Evolutionary conservation across 2,888 invertebrate genomes (phyloP).

Genomic region (Mythimna lalbum): DNA sequence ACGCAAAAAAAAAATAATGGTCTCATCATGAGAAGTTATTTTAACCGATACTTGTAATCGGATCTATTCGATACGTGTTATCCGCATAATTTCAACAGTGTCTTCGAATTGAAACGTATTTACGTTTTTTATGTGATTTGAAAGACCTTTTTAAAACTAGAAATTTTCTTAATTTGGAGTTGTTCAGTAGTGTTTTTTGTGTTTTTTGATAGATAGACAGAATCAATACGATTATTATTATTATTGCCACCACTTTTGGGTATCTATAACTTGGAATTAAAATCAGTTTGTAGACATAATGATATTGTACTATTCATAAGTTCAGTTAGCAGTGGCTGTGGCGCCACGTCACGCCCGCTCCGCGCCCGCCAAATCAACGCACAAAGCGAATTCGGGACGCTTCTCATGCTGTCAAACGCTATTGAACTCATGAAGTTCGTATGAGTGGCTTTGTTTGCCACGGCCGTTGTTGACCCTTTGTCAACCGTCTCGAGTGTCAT

Average conservation of each 20-base stretch:
- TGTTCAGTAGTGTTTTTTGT: background rate
- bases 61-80: conserved; percentile 4
- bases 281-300: background rate
- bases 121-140: background rate
- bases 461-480: conserved; percentile 69
- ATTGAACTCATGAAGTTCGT: conserved; percentile 65
- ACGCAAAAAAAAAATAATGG: conserved; percentile 25
- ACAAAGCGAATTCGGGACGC: conserved; percentile 71
- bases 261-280: background rate
- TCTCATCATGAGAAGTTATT: conserved; percentile 32
- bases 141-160: background rate
- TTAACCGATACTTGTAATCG: conserved; percentile 47
- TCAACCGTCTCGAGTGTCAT: conserved; percentile 74
- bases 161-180: background rate
- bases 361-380: conserved; percentile 74
- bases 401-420: conserved; percentile 67
- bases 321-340: background rate
- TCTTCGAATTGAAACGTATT: background rate
- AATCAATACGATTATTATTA: background rate
- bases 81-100: background rate
- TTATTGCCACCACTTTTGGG: background rate
- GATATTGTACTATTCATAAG: background rate
- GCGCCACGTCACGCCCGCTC: conserved; percentile 27
- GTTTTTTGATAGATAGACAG: background rate
- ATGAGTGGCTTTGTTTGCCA: conserved; percentile 58